These are phyloP conservation scores for Phyllostomus hastatus DNA, from an alignment of 2,113 vertebrate genomes.

Conservation along the genomic window DNA sequence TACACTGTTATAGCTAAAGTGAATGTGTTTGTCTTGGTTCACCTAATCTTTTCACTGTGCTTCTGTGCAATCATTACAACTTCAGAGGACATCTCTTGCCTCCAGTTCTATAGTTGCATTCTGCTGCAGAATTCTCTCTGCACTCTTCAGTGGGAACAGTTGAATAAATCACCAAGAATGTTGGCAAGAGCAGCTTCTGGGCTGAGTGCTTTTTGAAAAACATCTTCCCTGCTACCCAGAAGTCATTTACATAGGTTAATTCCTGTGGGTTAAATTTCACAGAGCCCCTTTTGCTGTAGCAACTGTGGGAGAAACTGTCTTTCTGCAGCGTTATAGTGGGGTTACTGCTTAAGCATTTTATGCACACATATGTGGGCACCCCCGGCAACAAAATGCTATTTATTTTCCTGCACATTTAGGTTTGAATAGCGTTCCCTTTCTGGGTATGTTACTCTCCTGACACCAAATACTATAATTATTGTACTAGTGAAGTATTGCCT, in stretches of 20 bases:
- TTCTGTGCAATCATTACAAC: constrained; percentile 39
- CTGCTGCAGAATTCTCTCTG: constrained; percentile 63
- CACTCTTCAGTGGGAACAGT: constrained; percentile 55
- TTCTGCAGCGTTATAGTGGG: neutral
- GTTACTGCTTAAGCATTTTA: constrained; percentile 52
- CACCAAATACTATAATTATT: constrained; percentile 51
- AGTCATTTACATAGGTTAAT: constrained; percentile 69
- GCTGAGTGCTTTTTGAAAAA: constrained; percentile 60
- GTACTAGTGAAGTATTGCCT: constrained; percentile 38
- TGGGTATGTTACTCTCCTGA: constrained; percentile 49
- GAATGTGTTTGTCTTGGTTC: constrained; percentile 7
- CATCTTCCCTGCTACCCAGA: constrained; percentile 41
- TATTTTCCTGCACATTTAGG: constrained; percentile 47
- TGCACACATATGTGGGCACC: constrained; percentile 15
- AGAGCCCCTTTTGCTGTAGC: neutral
- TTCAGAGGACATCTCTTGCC: constrained; percentile 43
- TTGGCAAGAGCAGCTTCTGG: constrained; percentile 67
- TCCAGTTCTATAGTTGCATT: constrained; percentile 22
- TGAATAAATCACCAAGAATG: constrained; percentile 67
- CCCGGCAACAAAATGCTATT: constrained; percentile 47
- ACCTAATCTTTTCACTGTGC: constrained; percentile 22
- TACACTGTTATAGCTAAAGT: neutral
- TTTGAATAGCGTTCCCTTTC: constrained; percentile 39
- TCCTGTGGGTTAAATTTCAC: constrained; percentile 51
- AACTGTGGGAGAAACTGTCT: constrained; percentile 22